These are phyloP conservation scores for Xenops minutus DNA, from an alignment of 2,797 vertebrate genomes.

Conservation along the genomic window DNA sequence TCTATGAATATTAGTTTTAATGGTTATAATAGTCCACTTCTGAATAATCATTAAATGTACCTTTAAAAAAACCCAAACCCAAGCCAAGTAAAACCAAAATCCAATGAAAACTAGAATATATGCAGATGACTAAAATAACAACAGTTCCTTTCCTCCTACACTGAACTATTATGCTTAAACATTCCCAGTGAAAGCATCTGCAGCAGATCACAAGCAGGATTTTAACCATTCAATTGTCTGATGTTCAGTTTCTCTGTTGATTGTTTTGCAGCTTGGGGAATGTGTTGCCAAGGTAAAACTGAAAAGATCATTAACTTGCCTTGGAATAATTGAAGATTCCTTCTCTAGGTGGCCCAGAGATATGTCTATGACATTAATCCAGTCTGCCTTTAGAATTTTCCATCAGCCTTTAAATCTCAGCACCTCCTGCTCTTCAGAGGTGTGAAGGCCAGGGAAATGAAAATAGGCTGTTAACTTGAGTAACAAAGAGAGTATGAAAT, in stretches of 20 bases:
- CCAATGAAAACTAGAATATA: conserved; percentile 28
- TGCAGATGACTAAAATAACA: conserved; percentile 76
- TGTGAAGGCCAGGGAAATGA: background rate
- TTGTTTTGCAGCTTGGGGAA: conserved; percentile 1
- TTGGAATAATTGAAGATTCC: background rate
- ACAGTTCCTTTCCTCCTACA: conserved; percentile 72
- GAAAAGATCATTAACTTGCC: background rate
- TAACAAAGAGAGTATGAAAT: background rate
- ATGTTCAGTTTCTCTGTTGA: background rate
- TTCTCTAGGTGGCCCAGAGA: background rate
- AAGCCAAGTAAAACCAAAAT: background rate
- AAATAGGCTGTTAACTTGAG: background rate
- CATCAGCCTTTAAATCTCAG: background rate
- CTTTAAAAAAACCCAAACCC: background rate
- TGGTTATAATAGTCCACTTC: conserved; percentile 63
- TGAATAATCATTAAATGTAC: conserved; percentile 71
- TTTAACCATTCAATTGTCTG: conserved; percentile 57
- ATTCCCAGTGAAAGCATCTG: conserved; percentile 55
- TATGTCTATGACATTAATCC: background rate
- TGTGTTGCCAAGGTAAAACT: background rate
- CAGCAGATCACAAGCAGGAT: conserved; percentile 20
- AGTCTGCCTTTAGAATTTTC: background rate
- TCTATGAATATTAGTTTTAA: conserved; percentile 60
- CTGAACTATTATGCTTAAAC: conserved; percentile 68
- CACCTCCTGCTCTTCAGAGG: background rate